phyloP scores from a whole-genome alignment of 2,113 vertebrate species.

The Ovis aries region DNA sequence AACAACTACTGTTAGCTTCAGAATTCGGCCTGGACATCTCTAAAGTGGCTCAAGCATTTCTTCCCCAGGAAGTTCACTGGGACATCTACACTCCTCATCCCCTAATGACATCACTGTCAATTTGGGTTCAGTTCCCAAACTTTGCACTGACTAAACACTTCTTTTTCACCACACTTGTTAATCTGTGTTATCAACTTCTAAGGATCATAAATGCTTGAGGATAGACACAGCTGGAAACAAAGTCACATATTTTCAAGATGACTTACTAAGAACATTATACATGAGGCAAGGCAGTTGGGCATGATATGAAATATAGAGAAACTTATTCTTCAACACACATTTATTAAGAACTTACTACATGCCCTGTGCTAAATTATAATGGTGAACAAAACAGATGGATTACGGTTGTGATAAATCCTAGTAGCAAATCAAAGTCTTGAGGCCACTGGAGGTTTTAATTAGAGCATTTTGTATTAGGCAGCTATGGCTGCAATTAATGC shows the following conservation, averaged over 20 bases:
- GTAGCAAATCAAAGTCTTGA: neutral
- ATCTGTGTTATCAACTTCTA: neutral
- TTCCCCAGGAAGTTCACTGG: neutral
- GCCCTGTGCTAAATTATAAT: neutral
- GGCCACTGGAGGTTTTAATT: neutral
- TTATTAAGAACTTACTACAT: neutral
- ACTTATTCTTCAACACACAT: neutral
- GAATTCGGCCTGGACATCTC: neutral
- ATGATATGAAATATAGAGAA: neutral
- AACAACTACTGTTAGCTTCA: neutral
- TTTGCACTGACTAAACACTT: neutral
- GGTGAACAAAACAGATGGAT: neutral
- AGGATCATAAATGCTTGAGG: neutral
- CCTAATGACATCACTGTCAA: neutral
- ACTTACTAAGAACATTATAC: neutral
- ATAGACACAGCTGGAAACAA: neutral
- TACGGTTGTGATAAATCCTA: neutral
- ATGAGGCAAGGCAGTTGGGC: neutral
- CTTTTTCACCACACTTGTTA: neutral
- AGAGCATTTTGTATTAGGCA: neutral
- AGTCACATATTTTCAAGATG: neutral
- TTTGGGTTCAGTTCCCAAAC: neutral
- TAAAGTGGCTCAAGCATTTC: neutral
- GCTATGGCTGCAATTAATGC: neutral
- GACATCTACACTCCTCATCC: neutral